phyloP scores from a whole-genome alignment of 2,797 vertebrate genomes.

The Scyliorhinus canicula region DNA sequence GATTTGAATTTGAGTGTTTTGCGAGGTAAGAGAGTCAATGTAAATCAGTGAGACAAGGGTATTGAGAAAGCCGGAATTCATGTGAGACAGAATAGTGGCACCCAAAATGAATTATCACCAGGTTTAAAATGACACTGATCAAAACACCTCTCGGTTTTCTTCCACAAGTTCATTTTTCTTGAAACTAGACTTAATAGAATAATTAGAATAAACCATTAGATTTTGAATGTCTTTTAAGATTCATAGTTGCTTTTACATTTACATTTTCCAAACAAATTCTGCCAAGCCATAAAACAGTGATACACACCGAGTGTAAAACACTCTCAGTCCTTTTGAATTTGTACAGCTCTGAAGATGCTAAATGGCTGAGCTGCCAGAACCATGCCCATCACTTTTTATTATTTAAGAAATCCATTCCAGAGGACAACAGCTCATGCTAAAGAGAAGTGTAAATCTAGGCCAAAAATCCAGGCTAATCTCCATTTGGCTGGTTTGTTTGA shows the following conservation, averaged over 20 bases:
- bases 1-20: neutral
- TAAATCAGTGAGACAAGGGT: neutral
- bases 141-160: neutral
- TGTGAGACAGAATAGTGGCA: neutral
- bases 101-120: neutral
- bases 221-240: neutral
- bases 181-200: neutral
- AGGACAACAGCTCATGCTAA: neutral
- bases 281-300: neutral
- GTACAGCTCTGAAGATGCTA: neutral
- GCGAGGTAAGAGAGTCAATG: neutral
- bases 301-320: neutral
- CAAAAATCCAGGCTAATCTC: neutral
- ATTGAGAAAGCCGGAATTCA: neutral
- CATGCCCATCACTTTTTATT: neutral
- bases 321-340: too few relatives aligned
- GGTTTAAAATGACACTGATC: neutral
- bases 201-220: neutral
- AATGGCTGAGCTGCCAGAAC: neutral
- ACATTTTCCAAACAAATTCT: neutral
- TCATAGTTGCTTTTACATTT: neutral
- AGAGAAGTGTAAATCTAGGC: neutral
- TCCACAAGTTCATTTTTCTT: neutral
- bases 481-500: neutral
- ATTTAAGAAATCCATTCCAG: conserved; percentile 11